Evolutionary conservation across 1,140 invertebrate genomes (phyloP), one percentile per base, ranked within the genome.

Genomic region (Muscidifurax raptorellus): DNA sequence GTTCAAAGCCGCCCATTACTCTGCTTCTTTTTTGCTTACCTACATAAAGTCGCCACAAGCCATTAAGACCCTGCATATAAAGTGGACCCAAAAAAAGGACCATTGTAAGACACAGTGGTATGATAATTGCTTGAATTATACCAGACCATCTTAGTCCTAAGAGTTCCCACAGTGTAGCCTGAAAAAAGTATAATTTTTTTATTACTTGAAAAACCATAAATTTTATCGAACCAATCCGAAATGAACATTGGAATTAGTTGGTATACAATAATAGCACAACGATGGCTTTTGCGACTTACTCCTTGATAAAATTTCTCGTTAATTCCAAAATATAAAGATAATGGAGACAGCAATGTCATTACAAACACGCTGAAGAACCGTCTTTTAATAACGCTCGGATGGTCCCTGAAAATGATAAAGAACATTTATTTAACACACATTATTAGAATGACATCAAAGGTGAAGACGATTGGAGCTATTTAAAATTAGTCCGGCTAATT

Each of bases 341-440:
- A 90, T 69, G 97, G 97, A 25, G 97, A 96, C 69, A 98, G 89
- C 69, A 97, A 89, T 92, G 96, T 95, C 92, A 98, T 96, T 81
- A 97, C 92, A 85, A 96, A 95, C 0, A 97, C 97, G 93, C 97
- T 98, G 74, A 97, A 94, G 90, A 98, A 98, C 90, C 98, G 94
- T 91, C 95, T 95, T 89, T 97, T 98, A 86, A 99, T 98, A 3
- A 96, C 97, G n/a, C 95, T 94, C 9, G 97, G 97, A 93, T 98
- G 97, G 91, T 98, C 96, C 88, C 97, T 97, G 93, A 89, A 96
- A 94, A 88, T 87, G 89, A 86, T 88, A 91, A 87, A 86, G 40
- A n/a, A 28, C 12, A n/a, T 66, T 64, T 80, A 28, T 22, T 80
- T 71, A n/a, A 44, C 27, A 40, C 12, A 40, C 15, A 80, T 25